These are phyloP conservation scores for Slavum lentiscoides DNA, from an alignment of 2,888 invertebrate species.

Conservation along the genomic window DNA sequence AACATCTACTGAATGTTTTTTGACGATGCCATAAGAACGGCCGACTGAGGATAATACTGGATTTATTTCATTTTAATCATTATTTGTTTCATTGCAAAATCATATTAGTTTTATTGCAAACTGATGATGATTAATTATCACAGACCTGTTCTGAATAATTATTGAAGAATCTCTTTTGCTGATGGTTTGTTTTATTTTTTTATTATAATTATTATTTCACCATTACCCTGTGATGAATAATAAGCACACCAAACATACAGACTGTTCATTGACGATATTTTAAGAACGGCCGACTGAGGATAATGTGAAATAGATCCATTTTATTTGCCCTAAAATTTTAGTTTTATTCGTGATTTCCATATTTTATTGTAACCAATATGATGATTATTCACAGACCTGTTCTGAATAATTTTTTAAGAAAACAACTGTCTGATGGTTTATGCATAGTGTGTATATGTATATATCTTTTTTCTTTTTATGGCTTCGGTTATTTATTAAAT, in stretches of 20 bases:
- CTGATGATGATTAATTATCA: constrained; percentile 15
- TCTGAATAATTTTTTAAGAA: constrained; percentile 30
- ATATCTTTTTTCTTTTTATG: not conserved
- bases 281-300: constrained; percentile 30
- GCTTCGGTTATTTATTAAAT: not conserved
- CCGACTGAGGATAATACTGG: constrained; percentile 11
- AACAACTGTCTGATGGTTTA: constrained; percentile 10
- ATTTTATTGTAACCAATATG: constrained; percentile 15
- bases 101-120: not conserved
- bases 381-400: constrained; percentile 51
- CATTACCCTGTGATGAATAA: constrained; percentile 19
- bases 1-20: not conserved
- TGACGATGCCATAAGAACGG: constrained; percentile 24
- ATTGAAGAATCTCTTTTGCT: not conserved
- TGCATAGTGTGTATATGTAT: not conserved
- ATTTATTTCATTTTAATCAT: not conserved
- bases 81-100: not conserved
- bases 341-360: not conserved
- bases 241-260: constrained; percentile 16
- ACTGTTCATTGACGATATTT: constrained; percentile 10
- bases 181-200: too few species aligned
- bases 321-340: too few species aligned
- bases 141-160: constrained; percentile 13
- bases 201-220: not conserved
- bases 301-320: not conserved